Evolutionary conservation across 2,797 vertebrate genomes (phyloP), one percentile per base, ranked within the genome.

Genomic region (Argentina silus): DNA sequence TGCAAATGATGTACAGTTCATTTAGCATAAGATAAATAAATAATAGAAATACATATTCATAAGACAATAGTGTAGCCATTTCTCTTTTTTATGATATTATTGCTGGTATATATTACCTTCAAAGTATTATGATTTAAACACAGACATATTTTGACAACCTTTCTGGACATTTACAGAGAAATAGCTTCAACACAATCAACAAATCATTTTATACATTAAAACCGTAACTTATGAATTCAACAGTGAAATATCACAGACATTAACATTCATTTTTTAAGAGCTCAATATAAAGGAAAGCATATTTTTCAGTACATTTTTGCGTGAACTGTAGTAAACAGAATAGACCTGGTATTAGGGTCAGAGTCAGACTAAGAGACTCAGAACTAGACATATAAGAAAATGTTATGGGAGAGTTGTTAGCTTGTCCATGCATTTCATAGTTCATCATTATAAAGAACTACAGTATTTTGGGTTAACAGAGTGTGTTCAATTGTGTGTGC

Each of bases 101-200:
- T 93, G 91, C 91, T 93, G 90, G 89, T 90, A 89, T 91, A 91
- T 91, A 90, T 92, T 91, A 90, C 89, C 89, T 91, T 23, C 47
- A 90, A 91, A 86, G 85, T 81, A 78, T 89, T 80, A 85, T 84
- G 86, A 84, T 83, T 87, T 74, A 78, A 89, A 89, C 86, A 77
- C 70, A 76, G 82, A 89, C 80, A 68, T 75, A 78, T 83, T 85
- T 80, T 78, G 83, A 87, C 81, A 77, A 83, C 83, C 85, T 74
- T 82, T 77, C 59, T 78, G 15, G 79, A 78, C 76, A 72, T 72
- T 78, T 74, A 86, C 88, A 72, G 70, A 77, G 75, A 73, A 72
- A 84, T 77, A 81, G 88, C 83, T 85, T 88, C 78, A 84, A 88
- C 83, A 83, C 86, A 84, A 81, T 86, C 83, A 76, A 83, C 78